Conservation (phyloP, 2,113 vertebrate species). For the Channa argus region DNA sequence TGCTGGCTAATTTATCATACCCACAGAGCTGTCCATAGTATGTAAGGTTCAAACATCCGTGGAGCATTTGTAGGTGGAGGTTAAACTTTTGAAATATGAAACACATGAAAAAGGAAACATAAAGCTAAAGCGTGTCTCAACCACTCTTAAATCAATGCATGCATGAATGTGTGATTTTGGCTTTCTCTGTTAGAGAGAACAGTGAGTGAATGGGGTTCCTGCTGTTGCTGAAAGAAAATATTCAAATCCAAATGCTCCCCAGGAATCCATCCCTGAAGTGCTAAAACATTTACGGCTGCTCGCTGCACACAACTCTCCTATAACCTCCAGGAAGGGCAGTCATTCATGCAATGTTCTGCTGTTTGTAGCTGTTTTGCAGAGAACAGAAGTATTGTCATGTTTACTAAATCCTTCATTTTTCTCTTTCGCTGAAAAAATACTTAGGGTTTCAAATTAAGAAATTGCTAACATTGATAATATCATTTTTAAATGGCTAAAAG, state of each 20-base stretch:
- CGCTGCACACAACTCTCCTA: background rate
- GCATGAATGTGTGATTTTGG: slow-evolving; percentile 1
- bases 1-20: slow-evolving; percentile 39
- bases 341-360: background rate
- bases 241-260: slow-evolving; percentile 15
- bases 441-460: too few species aligned
- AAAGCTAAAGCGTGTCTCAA: slow-evolving; percentile 1
- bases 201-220: slow-evolving; percentile 19
- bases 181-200: background rate
- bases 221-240: slow-evolving; percentile 32
- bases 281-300: slow-evolving; percentile 9
- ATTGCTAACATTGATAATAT: too few species aligned
- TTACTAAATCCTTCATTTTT: background rate
- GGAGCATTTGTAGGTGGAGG: background rate
- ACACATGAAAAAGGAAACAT: background rate
- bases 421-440: background rate
- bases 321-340: background rate
- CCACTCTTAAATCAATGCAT: background rate
- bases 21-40: background rate
- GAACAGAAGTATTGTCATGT: background rate
- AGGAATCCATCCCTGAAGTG: background rate
- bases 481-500: too few species aligned
- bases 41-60: background rate
- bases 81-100: background rate
- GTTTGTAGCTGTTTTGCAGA: background rate